Evolutionary conservation across 2,888 invertebrate genomes (phyloP).

Genomic region (Callinectes sapidus): DNA sequence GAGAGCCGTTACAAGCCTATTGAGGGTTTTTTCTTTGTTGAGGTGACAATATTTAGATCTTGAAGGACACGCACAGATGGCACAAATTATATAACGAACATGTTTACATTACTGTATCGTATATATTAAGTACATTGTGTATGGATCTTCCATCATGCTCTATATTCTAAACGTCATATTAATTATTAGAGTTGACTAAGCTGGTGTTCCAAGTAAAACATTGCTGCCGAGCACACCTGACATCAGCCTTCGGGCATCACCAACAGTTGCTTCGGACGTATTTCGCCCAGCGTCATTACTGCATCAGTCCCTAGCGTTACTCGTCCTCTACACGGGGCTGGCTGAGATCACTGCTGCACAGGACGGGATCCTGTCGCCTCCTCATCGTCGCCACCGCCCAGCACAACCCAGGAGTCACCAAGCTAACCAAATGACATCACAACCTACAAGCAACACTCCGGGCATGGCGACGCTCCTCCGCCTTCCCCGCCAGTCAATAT

Average conservation of each 20-base stretch:
- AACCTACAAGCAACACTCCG: slow-evolving; percentile 14
- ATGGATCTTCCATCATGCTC: slow-evolving; percentile 24
- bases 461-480: background rate
- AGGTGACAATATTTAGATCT: slow-evolving; percentile 4
- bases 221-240: background rate
- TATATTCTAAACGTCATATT: slow-evolving; percentile 22
- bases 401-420: slow-evolving; percentile 38
- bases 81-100: background rate
- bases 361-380: background rate
- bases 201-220: background rate
- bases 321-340: background rate
- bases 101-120: slow-evolving; percentile 7
- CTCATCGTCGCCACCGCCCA: background rate
- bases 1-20: slow-evolving; percentile 10
- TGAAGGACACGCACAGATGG: slow-evolving; percentile 14
- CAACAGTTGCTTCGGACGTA: background rate
- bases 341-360: background rate
- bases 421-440: slow-evolving; percentile 35
- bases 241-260: background rate
- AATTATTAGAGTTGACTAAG: background rate
- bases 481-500: slow-evolving; percentile 1
- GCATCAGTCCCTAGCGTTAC: background rate
- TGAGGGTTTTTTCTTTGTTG: background rate
- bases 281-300: background rate
- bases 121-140: background rate